Conservation (phyloP, 35 echinoderm and acorn worm species). For the Apostichopus japonicus region DNA sequence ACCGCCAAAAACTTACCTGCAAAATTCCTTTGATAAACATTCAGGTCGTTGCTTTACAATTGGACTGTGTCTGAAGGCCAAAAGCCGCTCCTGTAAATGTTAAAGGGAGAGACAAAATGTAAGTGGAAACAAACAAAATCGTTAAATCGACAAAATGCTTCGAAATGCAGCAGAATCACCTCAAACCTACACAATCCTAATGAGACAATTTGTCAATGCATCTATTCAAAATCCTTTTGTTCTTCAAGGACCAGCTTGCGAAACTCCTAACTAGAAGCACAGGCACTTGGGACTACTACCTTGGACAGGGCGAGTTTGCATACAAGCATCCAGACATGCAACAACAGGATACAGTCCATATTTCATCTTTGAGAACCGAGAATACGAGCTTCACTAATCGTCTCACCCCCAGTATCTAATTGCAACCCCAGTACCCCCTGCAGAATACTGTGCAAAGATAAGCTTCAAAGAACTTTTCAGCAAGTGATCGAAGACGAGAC, state of each 20-base stretch:
- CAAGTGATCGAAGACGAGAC: not conserved
- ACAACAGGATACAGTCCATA: not conserved
- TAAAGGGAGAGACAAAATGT: not conserved
- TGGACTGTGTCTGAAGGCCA: conserved; percentile 70
- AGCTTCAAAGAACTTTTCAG: not conserved
- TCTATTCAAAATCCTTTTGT: not conserved
- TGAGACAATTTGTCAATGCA: too few species aligned
- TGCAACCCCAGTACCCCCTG: not conserved
- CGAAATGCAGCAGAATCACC: too few species aligned
- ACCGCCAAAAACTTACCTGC: conserved; percentile 69
- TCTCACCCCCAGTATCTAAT: not conserved
- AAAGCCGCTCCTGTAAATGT: conserved; percentile 62
- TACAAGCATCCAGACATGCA: not conserved
- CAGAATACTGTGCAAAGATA: not conserved
- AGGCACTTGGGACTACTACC: not conserved
- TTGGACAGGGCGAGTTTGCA: not conserved
- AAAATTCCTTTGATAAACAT: conserved; percentile 78
- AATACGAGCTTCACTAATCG: not conserved
- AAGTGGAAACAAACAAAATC: too few species aligned
- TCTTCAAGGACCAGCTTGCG: not conserved
- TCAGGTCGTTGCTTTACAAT: conserved; percentile 64
- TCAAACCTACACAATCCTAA: too few species aligned
- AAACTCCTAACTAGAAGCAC: not conserved
- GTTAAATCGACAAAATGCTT: too few species aligned
- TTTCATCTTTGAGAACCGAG: not conserved